Evolutionary conservation across 2,888 invertebrate species (phyloP), one percentile per base, ranked within the genome.

Genomic region (Oasisia sp.): DNA sequence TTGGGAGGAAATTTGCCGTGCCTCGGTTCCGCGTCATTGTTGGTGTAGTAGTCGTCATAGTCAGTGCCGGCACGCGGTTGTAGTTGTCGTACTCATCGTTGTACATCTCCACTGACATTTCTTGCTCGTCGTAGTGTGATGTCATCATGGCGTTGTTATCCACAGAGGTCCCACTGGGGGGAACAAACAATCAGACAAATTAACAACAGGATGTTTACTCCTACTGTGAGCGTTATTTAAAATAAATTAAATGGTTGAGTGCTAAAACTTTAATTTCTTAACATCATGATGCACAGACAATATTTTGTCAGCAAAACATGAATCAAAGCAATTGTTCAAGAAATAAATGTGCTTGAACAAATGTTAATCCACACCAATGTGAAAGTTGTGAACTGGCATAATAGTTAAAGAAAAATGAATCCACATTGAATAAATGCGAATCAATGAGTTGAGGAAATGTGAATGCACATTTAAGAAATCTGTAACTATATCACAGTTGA

Each of bases 41-140:
- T 74, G 74, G 74, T 27, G 74, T 74, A 74, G 74, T 74, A 74
- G 74, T 74, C 74, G 74, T 74, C 27, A 27, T 74, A 27, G 74
- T 74, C 74, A n/a, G 27, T 27, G 74, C n/a, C 7, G 74, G 74
- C 74, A 74, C 74, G 4, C 74, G 27, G 27, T 93, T 92, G 92
- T 91, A 93, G 91, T 93, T 89, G 91, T 93, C 93, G 45, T 56
- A 93, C 56, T 93, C 93, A 44, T 93, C 93, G 38, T 93, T 93
- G 74, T 93, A 92, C 93, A 93, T 92, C 50, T 92, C 92, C 92
- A 93, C 74, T 11, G 91, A 56, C 91, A 92, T 89, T 91, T 93
- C 93, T 50, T 93, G 93, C 89, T 93, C 93, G 56, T 93, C 93
- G 32, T 92, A 93, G n/a, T 11, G 38, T 56, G 38, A 44, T 38